Percentiles rank a stretch among this genome's conserved stretches.
Evolutionary conservation across 2,888 invertebrate species (phyloP).

Genomic region (Caenorhabditis doughertyi): DNA sequence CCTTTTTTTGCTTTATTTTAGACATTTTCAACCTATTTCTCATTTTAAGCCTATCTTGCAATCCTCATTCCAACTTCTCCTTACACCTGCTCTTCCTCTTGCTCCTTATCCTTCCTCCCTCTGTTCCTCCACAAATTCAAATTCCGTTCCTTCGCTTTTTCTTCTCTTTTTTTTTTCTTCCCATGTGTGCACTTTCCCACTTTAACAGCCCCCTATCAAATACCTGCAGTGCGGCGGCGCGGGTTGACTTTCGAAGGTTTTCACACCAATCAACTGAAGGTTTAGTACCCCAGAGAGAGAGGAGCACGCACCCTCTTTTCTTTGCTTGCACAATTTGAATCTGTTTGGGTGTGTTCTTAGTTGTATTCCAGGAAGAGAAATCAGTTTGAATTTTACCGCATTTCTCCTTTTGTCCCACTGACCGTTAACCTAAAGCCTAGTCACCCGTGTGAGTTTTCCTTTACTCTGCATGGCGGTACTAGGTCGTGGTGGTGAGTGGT

Average conservation of each 20-base stretch:
- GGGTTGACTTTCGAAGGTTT: constrained; percentile 39
- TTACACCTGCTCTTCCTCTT: neutral
- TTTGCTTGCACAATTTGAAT: neutral
- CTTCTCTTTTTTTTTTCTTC: neutral
- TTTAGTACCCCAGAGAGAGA: neutral
- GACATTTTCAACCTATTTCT: too few relatives aligned
- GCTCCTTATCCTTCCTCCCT: neutral
- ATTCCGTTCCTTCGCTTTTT: neutral
- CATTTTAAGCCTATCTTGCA: too few relatives aligned
- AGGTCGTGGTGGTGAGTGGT: constrained; percentile 17
- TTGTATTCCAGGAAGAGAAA: neutral
- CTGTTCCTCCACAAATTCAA: neutral
- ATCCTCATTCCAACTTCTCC: too few relatives aligned
- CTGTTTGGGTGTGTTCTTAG: neutral
- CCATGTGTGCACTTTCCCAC: constrained; percentile 24
- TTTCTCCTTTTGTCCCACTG: constrained; percentile 35
- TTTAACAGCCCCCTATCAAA: constrained; percentile 42
- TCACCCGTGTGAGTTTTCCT: constrained; percentile 24
- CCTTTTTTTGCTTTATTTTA: too few relatives aligned
- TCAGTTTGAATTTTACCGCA: constrained; percentile 44
- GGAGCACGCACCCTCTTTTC: constrained; percentile 11
- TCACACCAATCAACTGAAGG: constrained; percentile 37
- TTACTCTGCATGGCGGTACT: constrained; percentile 4
- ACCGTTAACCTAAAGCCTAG: constrained; percentile 24
- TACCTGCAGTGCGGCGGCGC: constrained; percentile 15